Evolutionary conservation across 1,140 invertebrate species (phyloP), one percentile per base, ranked within the genome.

Genomic region (Lepidurus packardi): DNA sequence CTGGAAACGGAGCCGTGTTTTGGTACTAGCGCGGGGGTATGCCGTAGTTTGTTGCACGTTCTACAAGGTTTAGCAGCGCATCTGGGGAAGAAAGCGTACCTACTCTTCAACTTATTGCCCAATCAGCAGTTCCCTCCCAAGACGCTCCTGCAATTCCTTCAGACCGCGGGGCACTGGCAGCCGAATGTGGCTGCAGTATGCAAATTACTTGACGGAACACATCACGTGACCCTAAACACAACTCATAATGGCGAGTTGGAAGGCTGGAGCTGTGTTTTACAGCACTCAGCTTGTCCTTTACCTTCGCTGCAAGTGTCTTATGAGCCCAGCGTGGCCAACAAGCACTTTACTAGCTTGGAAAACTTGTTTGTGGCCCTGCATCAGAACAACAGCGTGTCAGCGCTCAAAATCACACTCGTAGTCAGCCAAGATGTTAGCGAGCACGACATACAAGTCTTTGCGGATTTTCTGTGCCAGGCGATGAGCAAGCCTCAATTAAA

Each of bases 151-250:
- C 84, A 85, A 1, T 81, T 88, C 45, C 83, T 88, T 13, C 85
- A 87, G 78, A 85, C 86, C 1, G 86, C 86, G 3, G 88, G 87
- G 0, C 84, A 86, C 16, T 85, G 85, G 13, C 86, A 87, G 43
- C 84, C 83, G 0, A 88, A 88, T 82, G 84, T 88, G 13, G 83
- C 85, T 9, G 85, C 87, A 0, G 83, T 88, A 9, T 87, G 87
- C 77, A 82, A 85, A 76, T 80, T 87, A 7, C 81, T 87, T 24
- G 44, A 1, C 85, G 86, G 0, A 84, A 85, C 5, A 79, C 81
- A 44, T 80, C 81, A 82, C 81, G 84, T 65, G 81, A 85, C 74
- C 0, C 80, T 86, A 25, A 85, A 87, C 1, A 86, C 86, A 78
- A 86, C 86, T 1, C 82, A 84, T 1, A 84, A 85, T 0, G 77